phyloP scores from a whole-genome alignment of 2,797 vertebrate species.

The Hapalemur alaotrensis region DNA sequence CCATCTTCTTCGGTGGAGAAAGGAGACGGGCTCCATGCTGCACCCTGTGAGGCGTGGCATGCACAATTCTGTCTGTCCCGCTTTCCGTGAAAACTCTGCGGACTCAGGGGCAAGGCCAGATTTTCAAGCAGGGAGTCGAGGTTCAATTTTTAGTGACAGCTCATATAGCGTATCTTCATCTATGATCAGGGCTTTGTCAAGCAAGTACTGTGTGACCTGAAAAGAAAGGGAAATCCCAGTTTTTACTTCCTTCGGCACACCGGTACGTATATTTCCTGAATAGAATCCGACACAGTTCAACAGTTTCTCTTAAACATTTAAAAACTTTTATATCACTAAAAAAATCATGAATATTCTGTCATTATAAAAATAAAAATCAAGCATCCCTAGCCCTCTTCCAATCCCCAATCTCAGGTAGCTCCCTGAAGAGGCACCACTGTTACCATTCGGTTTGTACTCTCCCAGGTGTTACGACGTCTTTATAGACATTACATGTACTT shows the following conservation, averaged over 20 bases:
- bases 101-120: slow-evolving; percentile 69
- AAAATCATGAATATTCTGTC: not conserved
- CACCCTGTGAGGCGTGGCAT: slow-evolving; percentile 64
- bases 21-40: slow-evolving; percentile 57
- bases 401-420: not conserved
- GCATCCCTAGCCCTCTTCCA: not conserved
- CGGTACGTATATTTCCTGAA: not conserved
- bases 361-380: not conserved
- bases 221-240: not conserved
- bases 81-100: slow-evolving; percentile 55
- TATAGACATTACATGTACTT: not conserved
- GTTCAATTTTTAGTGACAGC: slow-evolving; percentile 96
- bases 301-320: not conserved
- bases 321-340: not conserved
- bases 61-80: slow-evolving; percentile 61
- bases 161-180: slow-evolving; percentile 97
- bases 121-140: slow-evolving; percentile 95
- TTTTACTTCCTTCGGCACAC: not conserved
- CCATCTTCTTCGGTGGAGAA: slow-evolving; percentile 68
- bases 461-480: not conserved
- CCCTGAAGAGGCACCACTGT: not conserved
- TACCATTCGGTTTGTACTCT: not conserved
- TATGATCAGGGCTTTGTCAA: slow-evolving; percentile 95
- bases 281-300: not conserved
- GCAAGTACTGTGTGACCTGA: slow-evolving; percentile 96